Percentiles rank a stretch among this genome's conserved stretches.
Conservation (phyloP, 2,113 vertebrate species). For the Ursus arctos region DNA sequence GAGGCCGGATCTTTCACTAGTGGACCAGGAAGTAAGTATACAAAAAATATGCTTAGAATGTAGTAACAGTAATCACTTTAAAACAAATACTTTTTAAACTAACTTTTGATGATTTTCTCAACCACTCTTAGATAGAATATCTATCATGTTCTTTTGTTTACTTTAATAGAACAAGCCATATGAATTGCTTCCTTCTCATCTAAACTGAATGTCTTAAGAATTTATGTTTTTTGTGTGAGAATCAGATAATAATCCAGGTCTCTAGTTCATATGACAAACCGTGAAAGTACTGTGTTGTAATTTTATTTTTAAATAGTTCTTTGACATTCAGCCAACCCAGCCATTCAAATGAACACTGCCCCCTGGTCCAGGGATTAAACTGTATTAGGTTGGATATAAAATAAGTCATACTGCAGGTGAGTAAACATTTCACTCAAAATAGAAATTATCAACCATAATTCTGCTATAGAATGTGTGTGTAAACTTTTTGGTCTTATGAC, state of each 20-base stretch:
- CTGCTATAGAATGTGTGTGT: not conserved
- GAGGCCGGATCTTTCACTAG: slow-evolving; percentile 94
- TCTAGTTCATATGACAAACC: slow-evolving; percentile 6
- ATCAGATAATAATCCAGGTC: not conserved
- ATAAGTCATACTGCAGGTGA: not conserved
- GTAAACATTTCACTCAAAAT: slow-evolving; percentile 58
- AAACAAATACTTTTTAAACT: not conserved
- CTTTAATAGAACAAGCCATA: not conserved
- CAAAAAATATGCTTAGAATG: not conserved
- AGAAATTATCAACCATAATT: slow-evolving; percentile 48
- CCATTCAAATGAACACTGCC: slow-evolving; percentile 19
- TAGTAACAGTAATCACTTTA: not conserved
- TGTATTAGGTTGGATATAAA: slow-evolving; percentile 52
- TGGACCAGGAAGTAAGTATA: slow-evolving; percentile 96
- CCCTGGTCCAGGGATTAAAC: slow-evolving; percentile 13
- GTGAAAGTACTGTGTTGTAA: not conserved
- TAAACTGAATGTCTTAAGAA: slow-evolving; percentile 10
- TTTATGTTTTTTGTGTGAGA: slow-evolving; percentile 18
- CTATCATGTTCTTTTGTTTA: slow-evolving; percentile 42
- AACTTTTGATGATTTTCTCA: not conserved
- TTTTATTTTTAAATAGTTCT: slow-evolving; percentile 47
- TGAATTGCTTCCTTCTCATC: slow-evolving; percentile 13
- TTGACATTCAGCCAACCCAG: not conserved
- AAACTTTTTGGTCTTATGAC: not conserved
- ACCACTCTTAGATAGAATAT: not conserved